Base-by-base conservation (phyloP, 2,113 vertebrate species). In the Sisor rabdophorus region DNA sequence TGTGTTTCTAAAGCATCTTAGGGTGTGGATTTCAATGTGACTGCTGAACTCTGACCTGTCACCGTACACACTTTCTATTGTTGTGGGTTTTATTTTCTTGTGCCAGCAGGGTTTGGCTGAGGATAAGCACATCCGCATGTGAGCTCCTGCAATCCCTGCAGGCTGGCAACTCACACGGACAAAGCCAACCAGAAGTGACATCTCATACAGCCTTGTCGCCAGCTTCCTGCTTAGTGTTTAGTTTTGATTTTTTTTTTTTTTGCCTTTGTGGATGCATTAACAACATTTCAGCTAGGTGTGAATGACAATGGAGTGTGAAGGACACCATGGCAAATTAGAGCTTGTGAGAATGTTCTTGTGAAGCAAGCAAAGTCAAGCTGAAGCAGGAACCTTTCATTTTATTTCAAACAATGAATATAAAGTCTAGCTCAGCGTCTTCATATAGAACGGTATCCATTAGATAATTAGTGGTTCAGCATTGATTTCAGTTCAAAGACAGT, bases 171-270 rank as follows among this genome's bases (percentile, higher is more conserved):
- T 76, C 73, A 59, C 70, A 67, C 67, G 56, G 52, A 60, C 20
- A 75, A 13, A 72, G 54, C 55, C 28, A 36, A 84, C 48, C 20
- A 69, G 24, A 71, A 82, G 67, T 80, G 83, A 84, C 80, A 84
- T 63, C 70, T 36, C 64, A 63, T 61, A 71, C 40, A 70, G 58
- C 22, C 20, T 53, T 47, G 75, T 60, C 20, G 65, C 65, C 52
- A 55, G 40, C 32, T 59, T n/a, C 22, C 64, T 67, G 22, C 40
- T 48, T 22, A 44, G 64, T 50, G 8, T 20, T 30, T n/a, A 24
- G 24, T 36, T n/a, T 71, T 15, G 3, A 56, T n/a, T 3, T 36
- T 56, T 8, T 13, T n/a, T 12, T 19, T 19, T 28, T 68, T 22
- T 32, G 54, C 26, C 47, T 4, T 22, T 58, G 77, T 44, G 63